Evolutionary conservation across 2,797 vertebrate species (phyloP).

Genomic region (Myotis vivesi): DNA sequence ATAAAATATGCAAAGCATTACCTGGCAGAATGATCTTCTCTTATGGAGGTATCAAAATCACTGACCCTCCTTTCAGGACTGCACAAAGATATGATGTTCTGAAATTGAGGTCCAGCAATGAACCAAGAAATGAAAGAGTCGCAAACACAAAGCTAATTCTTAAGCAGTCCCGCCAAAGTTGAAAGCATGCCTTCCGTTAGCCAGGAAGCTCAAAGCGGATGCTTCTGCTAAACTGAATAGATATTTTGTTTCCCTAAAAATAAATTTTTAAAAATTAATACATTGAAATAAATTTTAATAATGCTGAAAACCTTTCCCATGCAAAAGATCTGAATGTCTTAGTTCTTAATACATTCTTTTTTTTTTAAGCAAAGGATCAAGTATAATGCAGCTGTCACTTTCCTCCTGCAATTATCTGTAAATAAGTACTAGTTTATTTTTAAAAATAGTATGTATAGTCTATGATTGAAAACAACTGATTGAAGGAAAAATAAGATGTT

Average conservation of each 20-base stretch:
- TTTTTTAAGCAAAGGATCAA: constrained; percentile 41
- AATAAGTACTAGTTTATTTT: constrained; percentile 56
- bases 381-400: constrained; percentile 45
- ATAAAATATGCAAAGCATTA: not conserved
- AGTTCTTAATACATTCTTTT: not conserved
- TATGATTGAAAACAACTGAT: constrained; percentile 50
- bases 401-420: constrained; percentile 48
- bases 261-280: constrained; percentile 32
- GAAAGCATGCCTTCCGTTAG: not conserved
- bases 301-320: not conserved
- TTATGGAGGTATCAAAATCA: not conserved
- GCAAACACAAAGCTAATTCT: not conserved
- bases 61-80: not conserved
- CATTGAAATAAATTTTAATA: constrained; percentile 26
- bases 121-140: not conserved
- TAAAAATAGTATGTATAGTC: constrained; percentile 32
- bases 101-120: not conserved
- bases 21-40: not conserved
- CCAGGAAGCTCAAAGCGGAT: constrained; percentile 19
- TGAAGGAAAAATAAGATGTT: constrained; percentile 62
- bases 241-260: constrained; percentile 41
- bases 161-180: not conserved
- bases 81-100: not conserved
- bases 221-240: not conserved
- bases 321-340: constrained; percentile 28